These are phyloP conservation scores for Crocallis elinguaria DNA, from an alignment of 2,888 invertebrate genomes.

Conservation along the genomic window DNA sequence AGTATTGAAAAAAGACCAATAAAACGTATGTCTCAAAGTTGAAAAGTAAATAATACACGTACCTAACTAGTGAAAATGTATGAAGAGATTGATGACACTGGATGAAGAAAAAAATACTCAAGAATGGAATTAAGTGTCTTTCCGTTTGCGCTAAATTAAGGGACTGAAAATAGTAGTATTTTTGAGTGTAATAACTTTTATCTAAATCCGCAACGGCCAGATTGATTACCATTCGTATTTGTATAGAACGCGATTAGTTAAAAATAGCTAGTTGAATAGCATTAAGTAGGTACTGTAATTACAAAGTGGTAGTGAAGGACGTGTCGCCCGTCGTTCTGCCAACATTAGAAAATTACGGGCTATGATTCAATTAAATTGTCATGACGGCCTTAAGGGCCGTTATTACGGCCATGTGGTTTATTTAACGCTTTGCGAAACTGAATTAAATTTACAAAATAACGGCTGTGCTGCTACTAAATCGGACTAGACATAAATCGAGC, in stretches of 20 bases:
- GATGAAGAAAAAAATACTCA: too few species aligned
- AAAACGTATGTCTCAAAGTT: too few species aligned
- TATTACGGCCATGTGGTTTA: conserved; percentile 55
- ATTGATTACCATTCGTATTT: too few species aligned
- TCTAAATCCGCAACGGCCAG: background rate
- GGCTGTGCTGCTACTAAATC: background rate
- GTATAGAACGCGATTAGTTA: background rate
- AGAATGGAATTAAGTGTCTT: too few species aligned
- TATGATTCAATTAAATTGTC: conserved; percentile 70
- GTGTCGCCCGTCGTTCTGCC: conserved; percentile 22
- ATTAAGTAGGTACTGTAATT: conserved; percentile 2
- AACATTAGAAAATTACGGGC: conserved; percentile 52
- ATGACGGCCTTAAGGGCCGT: conserved; percentile 54
- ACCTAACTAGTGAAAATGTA: too few species aligned
- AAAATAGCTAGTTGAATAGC: background rate
- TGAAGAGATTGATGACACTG: too few species aligned
- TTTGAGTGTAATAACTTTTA: background rate
- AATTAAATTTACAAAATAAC: conserved; percentile 27
- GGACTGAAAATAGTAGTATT: too few species aligned
- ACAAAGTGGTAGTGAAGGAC: conserved; percentile 14
- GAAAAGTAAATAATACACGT: too few species aligned
- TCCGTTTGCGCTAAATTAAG: too few species aligned
- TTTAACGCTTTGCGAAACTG: conserved; percentile 43
- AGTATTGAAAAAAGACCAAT: too few species aligned
- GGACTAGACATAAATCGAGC: background rate